Evolutionary conservation across 2,888 invertebrate genomes (phyloP), one percentile per base, ranked within the genome.

Genomic region (Chironomus riparius): DNA sequence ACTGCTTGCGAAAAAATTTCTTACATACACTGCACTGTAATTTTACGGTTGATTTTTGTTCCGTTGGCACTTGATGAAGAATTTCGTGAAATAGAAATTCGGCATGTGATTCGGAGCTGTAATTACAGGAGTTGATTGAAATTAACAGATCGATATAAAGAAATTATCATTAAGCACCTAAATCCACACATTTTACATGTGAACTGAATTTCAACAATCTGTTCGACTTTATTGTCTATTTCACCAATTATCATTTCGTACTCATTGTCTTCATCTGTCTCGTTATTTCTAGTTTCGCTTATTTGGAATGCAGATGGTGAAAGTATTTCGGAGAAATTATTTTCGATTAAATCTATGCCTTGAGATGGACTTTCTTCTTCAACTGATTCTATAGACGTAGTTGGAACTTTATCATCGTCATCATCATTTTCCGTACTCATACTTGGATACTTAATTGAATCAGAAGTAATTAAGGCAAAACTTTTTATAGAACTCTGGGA

Each of bases 41-140:
- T 79, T 87, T 89, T 0, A 85, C 80, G 0, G 85, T 76, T 0
- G 80, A 73, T 70, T 82, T 82, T 10, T 83, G 81, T 2, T 81
- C 81, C 15, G 78, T 74, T 77, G 81, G 81, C 2, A 80, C 77
- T 0, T 84, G 83, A 80, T 93, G 93, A 0, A 92, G 84, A 0
- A 90, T 87, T 78, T 90, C 87, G 82, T 93, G 93, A 81, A 89
- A 92, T 76, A 92, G 85, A 76, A 90, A 86, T 80, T 93, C 93
- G 0, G 92, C 88, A 78, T 89, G 87, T 0, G 90, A 90, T 73
- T 88, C 86, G 0, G 90, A 88, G 6, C 78, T 79, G 28, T 10
- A 77, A 76, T 61, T 38, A 38, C 10, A 38, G 10, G 38, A 10
- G 38, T 38, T 38, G 38, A 38, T 38, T 38, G 38, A 38, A 38